Evolutionary conservation across 2,113 vertebrate species (phyloP).

Genomic region (Murina feae): DNA sequence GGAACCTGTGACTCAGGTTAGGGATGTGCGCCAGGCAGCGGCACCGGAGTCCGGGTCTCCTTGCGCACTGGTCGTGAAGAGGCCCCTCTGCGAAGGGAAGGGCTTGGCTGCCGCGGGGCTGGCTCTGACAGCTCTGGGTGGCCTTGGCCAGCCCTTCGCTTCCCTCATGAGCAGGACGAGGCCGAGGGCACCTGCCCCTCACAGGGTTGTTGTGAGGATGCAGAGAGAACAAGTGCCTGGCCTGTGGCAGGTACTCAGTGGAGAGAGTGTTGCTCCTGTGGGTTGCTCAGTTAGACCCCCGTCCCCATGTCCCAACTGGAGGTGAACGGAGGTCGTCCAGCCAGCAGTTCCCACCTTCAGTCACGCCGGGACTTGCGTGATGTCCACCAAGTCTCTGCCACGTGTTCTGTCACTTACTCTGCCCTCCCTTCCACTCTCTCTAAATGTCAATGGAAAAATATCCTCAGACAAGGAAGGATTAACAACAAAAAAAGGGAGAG

Average conservation of each 20-base stretch:
- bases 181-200: not conserved
- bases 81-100: rapidly evolving
- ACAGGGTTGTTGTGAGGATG: not conserved
- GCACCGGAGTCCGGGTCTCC: not conserved
- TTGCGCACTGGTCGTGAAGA: not conserved
- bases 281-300: not conserved
- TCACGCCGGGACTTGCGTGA: not conserved
- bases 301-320: not conserved
- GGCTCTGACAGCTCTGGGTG: not conserved
- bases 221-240: not conserved
- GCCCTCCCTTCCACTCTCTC: too few species aligned
- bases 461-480: too few species aligned
- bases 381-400: not conserved
- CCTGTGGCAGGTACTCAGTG: not conserved
- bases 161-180: not conserved
- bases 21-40: not conserved
- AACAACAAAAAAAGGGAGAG: not conserved
- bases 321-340: not conserved
- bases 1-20: not conserved
- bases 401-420: not conserved
- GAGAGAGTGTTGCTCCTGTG: not conserved
- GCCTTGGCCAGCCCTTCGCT: not conserved
- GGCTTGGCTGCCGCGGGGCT: rapidly evolving
- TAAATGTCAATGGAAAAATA: too few species aligned
- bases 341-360: not conserved